phyloP scores from a whole-genome alignment of 64 coral and sea anemone genomes.

The Montipora capricornis region DNA sequence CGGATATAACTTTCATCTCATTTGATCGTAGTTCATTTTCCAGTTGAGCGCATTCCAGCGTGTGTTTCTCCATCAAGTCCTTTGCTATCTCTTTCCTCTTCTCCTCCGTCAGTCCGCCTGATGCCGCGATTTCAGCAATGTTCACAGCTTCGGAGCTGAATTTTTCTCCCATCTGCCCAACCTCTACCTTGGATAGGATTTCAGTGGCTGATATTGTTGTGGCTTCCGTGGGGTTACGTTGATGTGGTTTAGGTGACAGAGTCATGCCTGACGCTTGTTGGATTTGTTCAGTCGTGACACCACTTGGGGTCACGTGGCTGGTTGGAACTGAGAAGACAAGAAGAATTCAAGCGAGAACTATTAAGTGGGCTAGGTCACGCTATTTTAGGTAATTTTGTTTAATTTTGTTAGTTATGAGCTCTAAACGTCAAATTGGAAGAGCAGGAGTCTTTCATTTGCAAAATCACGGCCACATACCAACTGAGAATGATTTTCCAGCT shows the following conservation, averaged over 20 bases:
- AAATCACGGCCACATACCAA: too few relatives aligned
- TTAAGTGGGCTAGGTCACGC: too few relatives aligned
- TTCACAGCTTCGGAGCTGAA: slow-evolving; percentile 90
- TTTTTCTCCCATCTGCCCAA: slow-evolving; percentile 94
- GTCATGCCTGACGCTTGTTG: slow-evolving; percentile 28
- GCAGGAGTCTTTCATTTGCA: too few relatives aligned
- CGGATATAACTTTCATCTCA: slow-evolving; percentile 94
- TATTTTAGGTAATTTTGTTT: too few relatives aligned
- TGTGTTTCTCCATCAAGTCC: slow-evolving; percentile 95
- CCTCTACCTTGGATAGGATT: slow-evolving; percentile 86
- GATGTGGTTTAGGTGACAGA: not conserved
- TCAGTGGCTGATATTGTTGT: slow-evolving; percentile 64
- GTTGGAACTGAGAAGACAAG: slow-evolving; percentile 31
- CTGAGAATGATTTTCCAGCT: too few relatives aligned
- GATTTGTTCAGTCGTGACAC: slow-evolving; percentile 32
- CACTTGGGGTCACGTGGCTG: not conserved
- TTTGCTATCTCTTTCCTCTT: slow-evolving; percentile 89
- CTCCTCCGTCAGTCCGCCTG: slow-evolving; percentile 84
- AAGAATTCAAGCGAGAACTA: too few relatives aligned
- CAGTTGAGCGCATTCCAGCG: slow-evolving; percentile 89
- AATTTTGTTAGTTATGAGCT: too few relatives aligned
- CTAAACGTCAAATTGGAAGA: too few relatives aligned
- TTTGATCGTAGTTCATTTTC: slow-evolving; percentile 91
- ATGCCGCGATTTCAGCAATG: slow-evolving; percentile 80
- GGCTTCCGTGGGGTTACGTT: not conserved